Conservation (phyloP, 1,140 invertebrate species). For the Ceratosolen fusciceps region DNA sequence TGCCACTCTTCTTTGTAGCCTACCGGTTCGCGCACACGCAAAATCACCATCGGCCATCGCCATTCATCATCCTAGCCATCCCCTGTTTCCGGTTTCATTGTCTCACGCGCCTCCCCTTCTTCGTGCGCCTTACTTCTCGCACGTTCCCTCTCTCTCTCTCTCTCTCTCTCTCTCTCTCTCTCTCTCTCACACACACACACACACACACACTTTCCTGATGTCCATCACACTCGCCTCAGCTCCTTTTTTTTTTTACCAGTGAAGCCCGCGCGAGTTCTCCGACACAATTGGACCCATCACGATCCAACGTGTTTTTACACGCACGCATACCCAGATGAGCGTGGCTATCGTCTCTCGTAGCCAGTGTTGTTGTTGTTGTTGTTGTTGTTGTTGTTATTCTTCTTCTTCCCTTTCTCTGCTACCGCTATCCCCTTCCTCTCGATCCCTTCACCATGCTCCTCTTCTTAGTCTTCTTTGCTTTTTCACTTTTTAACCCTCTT, state of each 20-base stretch:
- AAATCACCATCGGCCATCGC: conserved; percentile 66
- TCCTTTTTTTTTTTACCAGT: not conserved
- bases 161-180: not conserved
- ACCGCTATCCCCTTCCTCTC: too few species aligned
- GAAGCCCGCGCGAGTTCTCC: not conserved
- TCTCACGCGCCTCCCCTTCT: conserved; percentile 45
- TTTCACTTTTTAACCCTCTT: not conserved
- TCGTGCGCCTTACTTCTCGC: not conserved
- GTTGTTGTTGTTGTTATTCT: too few species aligned
- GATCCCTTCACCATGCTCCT: too few species aligned
- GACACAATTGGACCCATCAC: conserved; percentile 3
- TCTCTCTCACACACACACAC: not conserved
- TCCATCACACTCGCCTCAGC: not conserved
- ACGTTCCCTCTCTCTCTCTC: conserved; percentile 19
- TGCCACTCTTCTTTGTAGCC: conserved; percentile 41
- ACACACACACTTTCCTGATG: not conserved
- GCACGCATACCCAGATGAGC: not conserved
- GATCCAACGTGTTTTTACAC: too few species aligned
- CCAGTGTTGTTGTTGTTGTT: not conserved
- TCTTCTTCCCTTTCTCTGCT: too few species aligned
- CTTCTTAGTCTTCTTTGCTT: too few species aligned
- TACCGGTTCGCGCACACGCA: conserved; percentile 62
- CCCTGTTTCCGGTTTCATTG: conserved; percentile 50
- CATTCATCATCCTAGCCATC: conserved; percentile 67
- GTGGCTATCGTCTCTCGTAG: not conserved